Base-by-base conservation (phyloP, 2,888 invertebrate genomes). In the Prostheceraeus crozeri region DNA sequence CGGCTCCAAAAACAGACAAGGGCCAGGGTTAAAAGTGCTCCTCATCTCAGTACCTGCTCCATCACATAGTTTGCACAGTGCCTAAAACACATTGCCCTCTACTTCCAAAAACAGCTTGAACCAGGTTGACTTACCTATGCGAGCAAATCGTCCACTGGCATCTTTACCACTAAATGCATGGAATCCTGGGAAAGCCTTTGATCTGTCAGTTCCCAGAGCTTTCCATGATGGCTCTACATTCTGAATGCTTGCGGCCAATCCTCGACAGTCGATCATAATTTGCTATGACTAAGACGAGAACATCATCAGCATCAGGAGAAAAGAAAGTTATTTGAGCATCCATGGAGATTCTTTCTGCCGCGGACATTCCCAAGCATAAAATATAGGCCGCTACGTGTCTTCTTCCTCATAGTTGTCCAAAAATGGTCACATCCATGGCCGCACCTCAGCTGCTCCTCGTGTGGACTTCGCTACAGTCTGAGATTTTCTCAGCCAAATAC, bases 41-140 rank as follows among this genome's bases (percentile, higher is more conserved):
- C 19, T 11, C 27, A 23, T n/a, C 25, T 48, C 45, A 48, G 4
- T 16, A n/a, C 27, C 21, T n/a, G n/a, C n/a, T n/a, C n/a, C n/a
- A n/a, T n/a, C n/a, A 25, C 16, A 40, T 16, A 48, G 48, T 28
- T 25, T 48, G 3, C 27, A 28, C 48, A 48, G 16, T 10, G 6
- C 6, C 23, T 19, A 25, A 28, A 48, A 25, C 10, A 48, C 48
- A 48, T 16, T 28, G 11, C 23, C 19, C 23, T 48, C 48, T 11
- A 6, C 23, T 19, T 21, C 11, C 14, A 48, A 4, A 19, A 45
- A 28, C 27, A 58, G 46, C n/a, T n/a, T n/a, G n/a, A n/a, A n/a
- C 56, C 60, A 45, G 55, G 60, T 60, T 35, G 40, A 23, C 19
- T 58, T 60, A 46, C 46, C 60, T 57, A 60, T 57, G 14, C 55